A percentile compares a stretch with the other conserved stretches of the same genome.
Evolutionary conservation across 2,888 invertebrate species (phyloP).

Genomic region (Empis livida): DNA sequence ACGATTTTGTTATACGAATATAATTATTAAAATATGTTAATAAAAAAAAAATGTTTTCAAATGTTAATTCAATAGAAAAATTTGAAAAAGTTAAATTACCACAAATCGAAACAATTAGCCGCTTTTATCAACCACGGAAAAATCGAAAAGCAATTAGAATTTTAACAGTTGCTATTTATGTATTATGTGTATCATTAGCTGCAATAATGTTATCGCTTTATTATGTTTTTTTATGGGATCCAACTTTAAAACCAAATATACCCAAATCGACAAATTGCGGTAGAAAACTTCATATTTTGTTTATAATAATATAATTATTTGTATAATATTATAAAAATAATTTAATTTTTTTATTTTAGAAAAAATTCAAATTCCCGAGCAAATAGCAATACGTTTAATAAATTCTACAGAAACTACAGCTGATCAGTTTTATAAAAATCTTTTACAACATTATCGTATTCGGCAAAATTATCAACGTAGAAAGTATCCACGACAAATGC

Average conservation of each 20-base stretch:
- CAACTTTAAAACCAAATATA: slow-evolving; percentile 39
- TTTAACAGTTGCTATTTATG: slow-evolving; percentile 85
- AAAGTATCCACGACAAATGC: too few species aligned
- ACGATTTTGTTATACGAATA: slow-evolving; percentile 5
- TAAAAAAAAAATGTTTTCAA: slow-evolving; percentile 26
- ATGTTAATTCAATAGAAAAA: slow-evolving; percentile 30
- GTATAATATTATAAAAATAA: neutral
- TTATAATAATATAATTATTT: neutral
- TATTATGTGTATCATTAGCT: slow-evolving; percentile 85
- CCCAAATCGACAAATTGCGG: slow-evolving; percentile 33
- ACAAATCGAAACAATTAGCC: slow-evolving; percentile 34
- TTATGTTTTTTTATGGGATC: slow-evolving; percentile 91
- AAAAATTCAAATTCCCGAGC: slow-evolving; percentile 36
- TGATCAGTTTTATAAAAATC: slow-evolving; percentile 34
- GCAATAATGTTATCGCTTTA: slow-evolving; percentile 88
- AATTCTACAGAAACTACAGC: slow-evolving; percentile 32
- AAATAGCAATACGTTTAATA: slow-evolving; percentile 33
- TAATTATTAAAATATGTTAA: neutral
- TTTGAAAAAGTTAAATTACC: slow-evolving; percentile 35
- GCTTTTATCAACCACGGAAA: slow-evolving; percentile 57
- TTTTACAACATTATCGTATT: slow-evolving; percentile 27
- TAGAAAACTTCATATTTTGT: slow-evolving; percentile 19
- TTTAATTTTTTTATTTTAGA: slow-evolving; percentile 20
- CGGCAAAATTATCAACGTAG: neutral
- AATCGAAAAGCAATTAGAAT: slow-evolving; percentile 75